Percentiles rank a stretch among this genome's conserved stretches.
Evolutionary conservation across 1,140 invertebrate genomes (phyloP).

Genomic region (Druon quercuslanigerum): DNA sequence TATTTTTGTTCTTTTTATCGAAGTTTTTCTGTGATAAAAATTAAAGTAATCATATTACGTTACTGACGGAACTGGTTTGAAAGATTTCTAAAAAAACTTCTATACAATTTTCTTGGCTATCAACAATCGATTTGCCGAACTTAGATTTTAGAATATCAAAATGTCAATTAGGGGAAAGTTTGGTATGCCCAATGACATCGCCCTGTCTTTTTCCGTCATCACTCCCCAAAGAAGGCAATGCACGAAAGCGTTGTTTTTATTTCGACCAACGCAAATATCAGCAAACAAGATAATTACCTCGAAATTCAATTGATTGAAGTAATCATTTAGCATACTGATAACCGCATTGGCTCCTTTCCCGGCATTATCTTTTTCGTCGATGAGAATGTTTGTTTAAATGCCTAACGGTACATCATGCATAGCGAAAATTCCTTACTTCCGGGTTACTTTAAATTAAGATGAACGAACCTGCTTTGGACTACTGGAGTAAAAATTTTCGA

Average conservation of each 20-base stretch:
- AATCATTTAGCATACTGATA: background rate
- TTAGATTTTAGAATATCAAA: background rate
- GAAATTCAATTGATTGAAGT: too few relatives aligned
- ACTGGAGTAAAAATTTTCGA: background rate
- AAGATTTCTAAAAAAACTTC: background rate
- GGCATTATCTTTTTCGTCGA: background rate
- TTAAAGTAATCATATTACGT: too few relatives aligned
- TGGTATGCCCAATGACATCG: background rate
- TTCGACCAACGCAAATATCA: too few relatives aligned
- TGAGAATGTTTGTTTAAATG: background rate
- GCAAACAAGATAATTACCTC: too few relatives aligned
- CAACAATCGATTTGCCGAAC: background rate
- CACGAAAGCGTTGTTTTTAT: too few relatives aligned
- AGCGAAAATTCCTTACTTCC: too few relatives aligned
- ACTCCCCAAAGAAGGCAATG: background rate
- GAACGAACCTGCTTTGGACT: too few relatives aligned
- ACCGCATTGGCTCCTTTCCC: conserved; percentile 5
- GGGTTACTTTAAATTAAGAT: too few relatives aligned
- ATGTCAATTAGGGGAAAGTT: background rate
- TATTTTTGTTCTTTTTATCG: too few relatives aligned
- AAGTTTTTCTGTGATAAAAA: too few relatives aligned
- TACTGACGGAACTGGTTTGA: too few relatives aligned
- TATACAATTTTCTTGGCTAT: background rate
- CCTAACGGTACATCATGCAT: too few relatives aligned
- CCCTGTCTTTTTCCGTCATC: background rate